phyloP scores from a whole-genome alignment of 2,888 invertebrate species.

The Idaea biselata region DNA sequence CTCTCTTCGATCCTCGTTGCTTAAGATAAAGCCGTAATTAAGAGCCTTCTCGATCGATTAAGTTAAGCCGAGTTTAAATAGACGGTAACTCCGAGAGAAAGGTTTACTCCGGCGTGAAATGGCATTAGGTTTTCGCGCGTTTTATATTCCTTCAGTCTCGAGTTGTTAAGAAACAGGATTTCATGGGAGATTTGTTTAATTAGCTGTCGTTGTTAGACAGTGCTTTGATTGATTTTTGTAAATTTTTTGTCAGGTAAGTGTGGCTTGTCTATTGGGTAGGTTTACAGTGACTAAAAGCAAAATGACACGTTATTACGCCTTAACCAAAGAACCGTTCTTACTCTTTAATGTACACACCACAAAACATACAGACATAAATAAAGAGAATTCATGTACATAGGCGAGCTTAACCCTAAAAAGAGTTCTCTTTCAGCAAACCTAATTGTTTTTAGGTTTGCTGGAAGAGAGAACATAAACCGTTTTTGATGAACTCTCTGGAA shows the following conservation, averaged over 20 bases:
- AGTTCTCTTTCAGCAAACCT: no score
- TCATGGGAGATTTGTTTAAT: conserved; percentile 78
- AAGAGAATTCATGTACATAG: no score
- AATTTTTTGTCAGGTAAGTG: conserved; percentile 7
- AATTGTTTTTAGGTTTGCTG: no score
- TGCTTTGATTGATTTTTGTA: conserved; percentile 24
- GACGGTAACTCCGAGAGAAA: conserved; percentile 78
- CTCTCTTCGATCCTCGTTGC: conserved; percentile 67
- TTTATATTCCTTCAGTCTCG: conserved; percentile 60
- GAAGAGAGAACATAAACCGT: no score
- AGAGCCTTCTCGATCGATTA: conserved; percentile 79
- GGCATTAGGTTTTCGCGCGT: conserved; percentile 80
- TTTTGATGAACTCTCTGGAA: no score
- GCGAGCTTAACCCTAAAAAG: no score
- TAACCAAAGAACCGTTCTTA: no score
- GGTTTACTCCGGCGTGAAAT: conserved; percentile 81
- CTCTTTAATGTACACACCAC: no score
- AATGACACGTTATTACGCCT: no score
- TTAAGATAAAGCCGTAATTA: conserved; percentile 79
- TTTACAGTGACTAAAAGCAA: no score
- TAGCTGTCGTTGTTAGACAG: conserved; percentile 54
- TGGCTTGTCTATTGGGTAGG: no score
- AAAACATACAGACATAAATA: no score
- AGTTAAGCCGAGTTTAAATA: conserved; percentile 78
- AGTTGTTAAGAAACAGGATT: conserved; percentile 77